Conservation (phyloP, 2,888 invertebrate genomes). For the Barypeithes pellucidus region DNA sequence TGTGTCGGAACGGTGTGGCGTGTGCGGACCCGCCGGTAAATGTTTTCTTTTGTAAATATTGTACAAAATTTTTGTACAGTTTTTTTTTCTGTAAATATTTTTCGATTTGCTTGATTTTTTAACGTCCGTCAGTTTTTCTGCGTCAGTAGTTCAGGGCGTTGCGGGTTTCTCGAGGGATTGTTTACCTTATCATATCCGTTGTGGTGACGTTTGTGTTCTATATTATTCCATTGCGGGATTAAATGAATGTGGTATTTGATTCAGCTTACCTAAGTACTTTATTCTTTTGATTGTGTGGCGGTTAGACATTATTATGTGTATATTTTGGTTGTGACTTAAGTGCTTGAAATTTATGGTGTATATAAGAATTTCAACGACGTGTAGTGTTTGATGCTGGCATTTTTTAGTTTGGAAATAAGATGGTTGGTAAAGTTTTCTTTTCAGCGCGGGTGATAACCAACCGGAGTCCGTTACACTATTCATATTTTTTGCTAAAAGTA, state of each 20-base stretch:
- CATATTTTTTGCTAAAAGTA: no score
- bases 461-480: no score
- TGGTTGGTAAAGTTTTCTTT: neutral
- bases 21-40: slow-evolving; percentile 5
- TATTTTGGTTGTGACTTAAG: neutral
- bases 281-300: neutral
- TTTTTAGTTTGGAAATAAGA: neutral
- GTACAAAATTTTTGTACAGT: slow-evolving; percentile 42
- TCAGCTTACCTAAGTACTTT: no score
- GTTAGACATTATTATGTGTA: no score
- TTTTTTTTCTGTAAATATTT: slow-evolving; percentile 34
- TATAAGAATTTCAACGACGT: neutral
- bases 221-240: neutral
- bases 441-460: no score
- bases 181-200: neutral
- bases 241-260: no score
- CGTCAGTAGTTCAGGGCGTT: neutral
- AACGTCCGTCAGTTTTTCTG: neutral
- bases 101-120: neutral
- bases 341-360: neutral
- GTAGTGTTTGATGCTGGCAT: neutral
- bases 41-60: slow-evolving; percentile 48
- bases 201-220: neutral
- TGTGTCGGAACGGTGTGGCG: slow-evolving; percentile 33
- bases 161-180: neutral